Base-by-base conservation (phyloP, 1,140 invertebrate genomes). In the Temnothorax curvispinosus region DNA sequence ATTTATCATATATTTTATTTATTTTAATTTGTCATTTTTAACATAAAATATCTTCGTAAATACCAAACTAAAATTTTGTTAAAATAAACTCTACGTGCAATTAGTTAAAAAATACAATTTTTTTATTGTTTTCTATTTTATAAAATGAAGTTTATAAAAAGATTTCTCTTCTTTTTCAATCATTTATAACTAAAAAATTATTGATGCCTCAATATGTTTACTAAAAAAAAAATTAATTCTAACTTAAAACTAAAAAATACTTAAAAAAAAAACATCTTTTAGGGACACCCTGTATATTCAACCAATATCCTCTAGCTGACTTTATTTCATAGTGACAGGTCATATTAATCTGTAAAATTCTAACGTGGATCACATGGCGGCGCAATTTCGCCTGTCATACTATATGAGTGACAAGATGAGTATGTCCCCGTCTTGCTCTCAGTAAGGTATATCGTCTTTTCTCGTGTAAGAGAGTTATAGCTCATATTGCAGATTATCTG, bases 291-390 rank as follows among this genome's bases (percentile, higher is more conserved):
- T 35, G 32, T 62, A 62, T 62, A 62, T 62, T 35, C 32, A 32
- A 62, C 60, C 50, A 54, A 50, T 54, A 54, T 74, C 18, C 32
- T 35, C 18, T 35, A 54, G 32, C 32, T 41, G 50, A 74, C 71
- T 74, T 74, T 74, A 72, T 72, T 72, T 72, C 35, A 74, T 54
- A 74, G 71, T 74, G 50, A 74, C 50, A 54, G 50, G 32, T 54
- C 50, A 54, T 74, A 74, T 74, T 74, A 74, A 74, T 74, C 71
- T 74, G 18, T 54, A 74, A 74, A 54, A 54, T 74, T 74, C 71
- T 54, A 74, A 52, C 71, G 71, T 74, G 50, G 71, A 74, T 74
- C 71, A 74, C 50, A 74, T 52, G 69, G 15, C 69, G 47, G 50
- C 18, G 71, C 71, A 74, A 74, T 74, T 74, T 74, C 50, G 50